These are phyloP conservation scores for Babylonia areolata DNA, from an alignment of 1,140 invertebrate genomes.

Conservation along the genomic window DNA sequence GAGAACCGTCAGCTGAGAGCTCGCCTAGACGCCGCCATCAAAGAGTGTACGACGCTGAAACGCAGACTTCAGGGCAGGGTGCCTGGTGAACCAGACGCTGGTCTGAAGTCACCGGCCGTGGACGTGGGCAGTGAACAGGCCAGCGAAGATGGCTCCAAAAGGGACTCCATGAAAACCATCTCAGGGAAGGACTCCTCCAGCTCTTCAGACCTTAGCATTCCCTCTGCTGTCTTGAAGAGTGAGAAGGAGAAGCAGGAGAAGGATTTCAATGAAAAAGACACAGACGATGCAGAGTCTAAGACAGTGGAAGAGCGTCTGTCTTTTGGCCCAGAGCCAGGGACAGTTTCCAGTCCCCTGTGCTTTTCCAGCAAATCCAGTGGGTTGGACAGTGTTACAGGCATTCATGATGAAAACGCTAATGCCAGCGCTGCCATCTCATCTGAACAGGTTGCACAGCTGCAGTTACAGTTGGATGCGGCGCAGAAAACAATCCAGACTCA, in stretches of 20 bases:
- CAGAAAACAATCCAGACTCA: conserved; percentile 82
- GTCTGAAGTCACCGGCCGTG: not conserved
- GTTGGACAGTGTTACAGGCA: conserved; percentile 32
- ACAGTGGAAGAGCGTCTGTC: not conserved
- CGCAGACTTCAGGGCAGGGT: conserved; percentile 88
- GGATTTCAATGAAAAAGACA: conserved; percentile 28
- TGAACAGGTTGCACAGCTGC: conserved; percentile 72
- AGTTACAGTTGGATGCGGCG: conserved; percentile 85
- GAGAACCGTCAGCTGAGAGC: conserved; percentile 88
- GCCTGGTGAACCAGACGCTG: conserved; percentile 36
- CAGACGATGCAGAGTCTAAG: conserved; percentile 1
- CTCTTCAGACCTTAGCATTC: conserved; percentile 14
- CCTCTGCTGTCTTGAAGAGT: conserved; percentile 12
- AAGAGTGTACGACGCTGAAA: conserved; percentile 86
- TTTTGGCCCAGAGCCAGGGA: not conserved
- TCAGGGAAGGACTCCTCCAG: conserved; percentile 44
- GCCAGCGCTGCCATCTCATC: conserved; percentile 1
- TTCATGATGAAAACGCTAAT: conserved; percentile 37
- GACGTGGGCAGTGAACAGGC: not conserved
- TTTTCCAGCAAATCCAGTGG: not conserved
- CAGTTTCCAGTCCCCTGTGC: not conserved
- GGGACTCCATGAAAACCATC: conserved; percentile 30
- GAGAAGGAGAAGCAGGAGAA: conserved; percentile 44
- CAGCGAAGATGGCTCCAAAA: conserved; percentile 64
- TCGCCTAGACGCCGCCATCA: conserved; percentile 86